Percentiles rank a stretch among this genome's conserved stretches.
Evolutionary conservation across 1,140 invertebrate genomes (phyloP).

Genomic region (Caenorhabditis elegans): WBcel235 BX284606.5:3297501-3298000

Average conservation of each 20-base stretch:
- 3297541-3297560: not conserved
- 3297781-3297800: not conserved
- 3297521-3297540: not conserved
- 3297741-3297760: not conserved
- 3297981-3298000: not conserved
- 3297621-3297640: not conserved
- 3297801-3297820: not conserved
- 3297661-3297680: constrained; percentile 1
- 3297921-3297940: not conserved
- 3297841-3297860: not conserved
- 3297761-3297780: not conserved
- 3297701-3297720: not conserved
- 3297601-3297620: not conserved
- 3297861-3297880: not conserved
- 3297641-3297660: too few relatives aligned
- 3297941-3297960: not conserved
- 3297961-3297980: not conserved
- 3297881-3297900: not conserved
- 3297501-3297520: not conserved
- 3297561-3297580: not conserved
- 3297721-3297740: not conserved
- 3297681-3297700: not conserved
- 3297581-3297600: not conserved
- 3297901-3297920: not conserved
- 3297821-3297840: not conserved